Evolutionary conservation across 2,797 vertebrate genomes (phyloP).

Genomic region (Chaetophractus vellerosus): DNA sequence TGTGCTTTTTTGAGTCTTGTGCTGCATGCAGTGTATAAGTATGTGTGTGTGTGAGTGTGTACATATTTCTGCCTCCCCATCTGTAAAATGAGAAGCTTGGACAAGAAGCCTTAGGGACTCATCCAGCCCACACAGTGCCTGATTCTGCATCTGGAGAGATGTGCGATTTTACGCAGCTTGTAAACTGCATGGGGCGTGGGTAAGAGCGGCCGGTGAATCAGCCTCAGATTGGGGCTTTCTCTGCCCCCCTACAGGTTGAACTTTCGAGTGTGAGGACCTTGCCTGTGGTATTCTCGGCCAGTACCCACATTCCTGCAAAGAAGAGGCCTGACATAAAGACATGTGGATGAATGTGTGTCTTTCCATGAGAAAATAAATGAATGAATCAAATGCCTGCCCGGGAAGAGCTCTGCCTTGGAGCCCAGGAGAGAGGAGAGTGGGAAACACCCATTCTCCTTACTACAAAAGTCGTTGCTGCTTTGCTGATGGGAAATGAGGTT

Average conservation of each 20-base stretch:
- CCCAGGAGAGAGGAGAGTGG: no score
- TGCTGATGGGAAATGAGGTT: background rate
- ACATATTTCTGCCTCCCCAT: background rate
- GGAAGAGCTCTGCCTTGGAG: background rate
- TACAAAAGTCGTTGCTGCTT: background rate
- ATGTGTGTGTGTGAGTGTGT: no score
- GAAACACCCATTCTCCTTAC: background rate
- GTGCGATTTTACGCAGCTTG: no score
- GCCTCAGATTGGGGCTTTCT: fast-evolving
- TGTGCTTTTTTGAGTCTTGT: background rate
- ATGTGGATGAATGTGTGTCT: background rate
- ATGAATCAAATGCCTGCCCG: background rate
- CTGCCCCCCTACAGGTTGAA: background rate
- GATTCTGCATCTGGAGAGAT: background rate
- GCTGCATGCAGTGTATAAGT: fast-evolving
- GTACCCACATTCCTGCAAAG: no score
- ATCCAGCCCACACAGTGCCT: background rate
- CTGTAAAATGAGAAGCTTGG: background rate
- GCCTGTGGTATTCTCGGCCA: background rate
- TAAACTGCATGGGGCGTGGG: background rate
- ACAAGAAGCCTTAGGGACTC: background rate
- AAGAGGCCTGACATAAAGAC: background rate
- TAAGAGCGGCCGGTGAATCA: background rate
- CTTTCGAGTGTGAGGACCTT: background rate
- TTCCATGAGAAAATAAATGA: background rate